A percentile compares a stretch with the other conserved stretches of the same genome.
phyloP scores from a whole-genome alignment of 2,888 invertebrate genomes.

The Conomelus anceps region DNA sequence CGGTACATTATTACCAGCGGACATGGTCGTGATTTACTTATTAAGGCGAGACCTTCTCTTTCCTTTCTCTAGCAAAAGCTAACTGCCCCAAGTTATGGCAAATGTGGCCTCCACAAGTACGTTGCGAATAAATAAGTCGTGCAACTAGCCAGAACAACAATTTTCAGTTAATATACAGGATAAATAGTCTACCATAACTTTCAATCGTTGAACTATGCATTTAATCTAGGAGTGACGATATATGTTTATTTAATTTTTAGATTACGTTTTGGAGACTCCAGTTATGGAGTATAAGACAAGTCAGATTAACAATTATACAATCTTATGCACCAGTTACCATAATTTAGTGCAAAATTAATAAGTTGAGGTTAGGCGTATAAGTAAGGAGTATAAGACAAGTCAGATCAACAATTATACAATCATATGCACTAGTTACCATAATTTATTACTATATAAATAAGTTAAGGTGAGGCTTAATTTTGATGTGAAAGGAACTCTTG shows the following conservation, averaged over 20 bases:
- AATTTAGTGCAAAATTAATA: too few relatives aligned
- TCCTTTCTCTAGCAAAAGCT: background rate
- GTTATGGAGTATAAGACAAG: too few relatives aligned
- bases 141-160: background rate
- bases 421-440: too few relatives aligned
- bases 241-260: background rate
- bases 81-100: background rate
- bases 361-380: too few relatives aligned
- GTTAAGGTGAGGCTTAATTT: too few relatives aligned
- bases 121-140: background rate
- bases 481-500: too few relatives aligned
- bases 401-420: too few relatives aligned
- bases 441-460: too few relatives aligned
- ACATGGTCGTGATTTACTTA: background rate
- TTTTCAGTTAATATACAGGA: background rate
- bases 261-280: too few relatives aligned
- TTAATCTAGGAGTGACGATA: background rate
- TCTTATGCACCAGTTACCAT: too few relatives aligned
- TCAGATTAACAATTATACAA: too few relatives aligned
- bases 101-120: background rate
- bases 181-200: background rate
- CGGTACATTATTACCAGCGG: background rate
- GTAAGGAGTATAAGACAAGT: too few relatives aligned
- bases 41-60: background rate
- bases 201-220: background rate